These are phyloP conservation scores for Chlamydotis undulata DNA, from an alignment of 2,113 vertebrate genomes.

Conservation along the genomic window DNA sequence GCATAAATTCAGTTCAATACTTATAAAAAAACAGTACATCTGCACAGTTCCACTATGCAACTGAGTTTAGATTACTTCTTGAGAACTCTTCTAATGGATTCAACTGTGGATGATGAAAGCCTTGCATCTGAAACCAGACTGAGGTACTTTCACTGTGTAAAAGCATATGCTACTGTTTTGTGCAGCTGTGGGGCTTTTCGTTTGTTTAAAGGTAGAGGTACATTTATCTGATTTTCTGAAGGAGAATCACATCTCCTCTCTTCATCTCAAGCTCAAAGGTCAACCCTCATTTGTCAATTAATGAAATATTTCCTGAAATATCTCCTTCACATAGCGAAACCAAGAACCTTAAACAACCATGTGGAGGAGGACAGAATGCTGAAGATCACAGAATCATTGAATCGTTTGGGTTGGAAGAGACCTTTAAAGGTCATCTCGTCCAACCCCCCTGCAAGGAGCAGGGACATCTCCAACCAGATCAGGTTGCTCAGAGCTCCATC, in stretches of 20 bases:
- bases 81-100: constrained; percentile 7
- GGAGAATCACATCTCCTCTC: not conserved
- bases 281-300: not conserved
- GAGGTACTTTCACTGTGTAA: not conserved
- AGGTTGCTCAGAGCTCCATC: too few species aligned
- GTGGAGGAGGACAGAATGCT: not conserved
- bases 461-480: too few species aligned
- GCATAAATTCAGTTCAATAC: not conserved
- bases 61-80: not conserved
- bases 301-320: not conserved
- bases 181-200: not conserved
- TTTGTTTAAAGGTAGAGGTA: not conserved
- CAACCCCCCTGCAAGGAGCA: too few species aligned
- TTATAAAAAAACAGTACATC: not conserved
- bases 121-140: not conserved
- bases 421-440: too few species aligned
- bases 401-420: too few species aligned
- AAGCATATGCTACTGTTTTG: not conserved
- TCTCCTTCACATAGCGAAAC: not conserved
- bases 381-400: not conserved
- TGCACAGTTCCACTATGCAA: not conserved
- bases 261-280: not conserved
- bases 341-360: not conserved
- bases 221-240: not conserved
- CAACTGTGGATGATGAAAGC: not conserved